phyloP scores from a whole-genome alignment of 2,888 invertebrate species.

The Ditylenchus weischeri region DNA sequence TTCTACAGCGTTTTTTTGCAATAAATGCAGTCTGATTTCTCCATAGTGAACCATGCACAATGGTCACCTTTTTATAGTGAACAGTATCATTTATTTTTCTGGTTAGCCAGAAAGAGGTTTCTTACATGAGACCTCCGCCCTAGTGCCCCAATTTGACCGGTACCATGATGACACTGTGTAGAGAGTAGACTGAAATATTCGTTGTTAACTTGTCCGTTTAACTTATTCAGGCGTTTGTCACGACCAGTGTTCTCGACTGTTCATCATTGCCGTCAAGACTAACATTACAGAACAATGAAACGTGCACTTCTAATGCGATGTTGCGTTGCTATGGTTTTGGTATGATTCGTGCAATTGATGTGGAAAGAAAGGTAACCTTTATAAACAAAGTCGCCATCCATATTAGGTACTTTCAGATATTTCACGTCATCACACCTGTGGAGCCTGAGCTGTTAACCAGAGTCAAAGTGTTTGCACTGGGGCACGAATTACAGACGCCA shows the following conservation, averaged over 20 bases:
- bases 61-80: too few species aligned
- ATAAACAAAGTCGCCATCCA: too few species aligned
- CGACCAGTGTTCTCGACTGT: neutral
- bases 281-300: neutral
- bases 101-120: too few species aligned
- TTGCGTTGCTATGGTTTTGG: slow-evolving; percentile 33
- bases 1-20: too few species aligned
- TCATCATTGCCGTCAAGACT: neutral
- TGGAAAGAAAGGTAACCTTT: slow-evolving; percentile 10
- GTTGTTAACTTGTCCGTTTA: too few species aligned
- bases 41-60: too few species aligned
- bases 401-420: slow-evolving; percentile 2
- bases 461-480: slow-evolving; percentile 29
- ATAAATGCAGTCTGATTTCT: too few species aligned
- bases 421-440: slow-evolving; percentile 36
- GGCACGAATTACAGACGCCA: slow-evolving; percentile 20
- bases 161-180: too few species aligned
- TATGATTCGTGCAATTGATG: slow-evolving; percentile 30
- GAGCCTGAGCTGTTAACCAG: slow-evolving; percentile 16
- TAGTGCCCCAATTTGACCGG: too few species aligned
- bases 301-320: slow-evolving; percentile 9
- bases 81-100: too few species aligned
- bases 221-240: neutral
- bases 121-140: neutral
- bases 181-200: neutral